These are phyloP conservation scores for Pheosia gnoma DNA, from an alignment of 2,888 invertebrate genomes.

Conservation along the genomic window DNA sequence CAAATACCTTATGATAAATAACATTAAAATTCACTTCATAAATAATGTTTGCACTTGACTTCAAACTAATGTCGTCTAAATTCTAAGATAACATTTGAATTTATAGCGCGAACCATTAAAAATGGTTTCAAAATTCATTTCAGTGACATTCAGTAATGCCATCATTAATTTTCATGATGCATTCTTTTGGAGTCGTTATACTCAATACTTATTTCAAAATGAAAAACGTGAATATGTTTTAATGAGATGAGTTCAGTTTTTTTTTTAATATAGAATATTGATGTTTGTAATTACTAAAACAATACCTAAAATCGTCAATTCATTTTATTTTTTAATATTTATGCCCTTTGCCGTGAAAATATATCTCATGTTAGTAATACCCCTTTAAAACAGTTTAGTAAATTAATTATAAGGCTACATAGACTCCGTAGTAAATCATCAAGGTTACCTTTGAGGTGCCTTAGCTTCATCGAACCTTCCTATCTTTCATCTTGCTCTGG, in stretches of 20 bases:
- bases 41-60: neutral
- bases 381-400: too few species aligned
- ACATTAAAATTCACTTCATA: neutral
- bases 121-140: conserved; percentile 6
- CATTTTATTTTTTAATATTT: too few species aligned
- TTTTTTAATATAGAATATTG: too few species aligned
- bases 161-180: conserved; percentile 20
- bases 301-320: too few species aligned
- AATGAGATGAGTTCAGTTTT: neutral
- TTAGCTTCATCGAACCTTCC: conserved; percentile 11
- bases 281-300: too few species aligned
- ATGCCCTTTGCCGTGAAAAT: too few species aligned
- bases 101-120: neutral
- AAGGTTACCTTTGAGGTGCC: neutral
- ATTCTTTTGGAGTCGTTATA: conserved; percentile 7
- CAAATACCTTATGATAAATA: neutral
- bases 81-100: conserved; percentile 2
- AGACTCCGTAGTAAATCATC: neutral
- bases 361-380: too few species aligned
- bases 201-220: conserved; percentile 2
- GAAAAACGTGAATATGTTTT: neutral
- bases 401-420: too few species aligned
- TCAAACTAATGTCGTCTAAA: neutral
- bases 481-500: conserved; percentile 8
- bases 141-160: conserved; percentile 8